These are phyloP conservation scores for Raillietiella orientalis DNA, from an alignment of 2,888 invertebrate genomes.

Conservation along the genomic window DNA sequence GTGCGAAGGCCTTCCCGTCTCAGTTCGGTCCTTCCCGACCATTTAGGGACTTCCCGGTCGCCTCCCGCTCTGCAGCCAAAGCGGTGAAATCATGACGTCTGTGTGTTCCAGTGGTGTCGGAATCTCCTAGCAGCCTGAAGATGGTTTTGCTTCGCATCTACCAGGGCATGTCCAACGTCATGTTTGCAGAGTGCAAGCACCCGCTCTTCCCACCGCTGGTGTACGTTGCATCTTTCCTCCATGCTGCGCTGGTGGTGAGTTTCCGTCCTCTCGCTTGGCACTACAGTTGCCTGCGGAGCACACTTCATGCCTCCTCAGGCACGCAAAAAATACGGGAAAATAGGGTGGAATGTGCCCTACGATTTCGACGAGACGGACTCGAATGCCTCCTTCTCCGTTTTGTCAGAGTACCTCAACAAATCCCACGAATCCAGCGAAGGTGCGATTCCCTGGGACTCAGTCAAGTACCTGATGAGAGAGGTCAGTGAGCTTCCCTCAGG, in stretches of 20 bases:
- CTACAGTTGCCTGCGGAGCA: too few species aligned
- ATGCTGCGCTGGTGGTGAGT: conserved; percentile 51
- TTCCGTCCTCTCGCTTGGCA: too few species aligned
- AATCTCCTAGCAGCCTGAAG: conserved; percentile 67
- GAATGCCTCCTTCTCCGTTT: conserved; percentile 49
- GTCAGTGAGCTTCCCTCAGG: conserved; percentile 17
- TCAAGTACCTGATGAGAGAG: conserved; percentile 74
- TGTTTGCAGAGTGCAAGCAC: conserved; percentile 37
- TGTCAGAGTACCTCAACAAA: conserved; percentile 50
- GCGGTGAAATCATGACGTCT: too few species aligned
- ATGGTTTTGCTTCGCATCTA: conserved; percentile 60
- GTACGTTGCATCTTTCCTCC: conserved; percentile 69
- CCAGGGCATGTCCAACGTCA: conserved; percentile 41
- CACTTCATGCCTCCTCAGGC: too few species aligned
- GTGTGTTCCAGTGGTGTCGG: conserved; percentile 44
- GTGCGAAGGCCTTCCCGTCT: too few species aligned
- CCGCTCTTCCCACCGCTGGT: conserved; percentile 42
- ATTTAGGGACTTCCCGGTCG: too few species aligned
- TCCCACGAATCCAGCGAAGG: conserved; percentile 16
- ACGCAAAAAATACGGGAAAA: conserved; percentile 64
- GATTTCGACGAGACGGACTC: conserved; percentile 84
- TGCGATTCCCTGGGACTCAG: conserved; percentile 54
- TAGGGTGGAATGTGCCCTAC: conserved; percentile 77
- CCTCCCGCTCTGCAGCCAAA: too few species aligned
- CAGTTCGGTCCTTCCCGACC: too few species aligned